Evolutionary conservation across 2,888 invertebrate genomes (phyloP), one percentile per base, ranked within the genome.

Genomic region (Anodontia alba): DNA sequence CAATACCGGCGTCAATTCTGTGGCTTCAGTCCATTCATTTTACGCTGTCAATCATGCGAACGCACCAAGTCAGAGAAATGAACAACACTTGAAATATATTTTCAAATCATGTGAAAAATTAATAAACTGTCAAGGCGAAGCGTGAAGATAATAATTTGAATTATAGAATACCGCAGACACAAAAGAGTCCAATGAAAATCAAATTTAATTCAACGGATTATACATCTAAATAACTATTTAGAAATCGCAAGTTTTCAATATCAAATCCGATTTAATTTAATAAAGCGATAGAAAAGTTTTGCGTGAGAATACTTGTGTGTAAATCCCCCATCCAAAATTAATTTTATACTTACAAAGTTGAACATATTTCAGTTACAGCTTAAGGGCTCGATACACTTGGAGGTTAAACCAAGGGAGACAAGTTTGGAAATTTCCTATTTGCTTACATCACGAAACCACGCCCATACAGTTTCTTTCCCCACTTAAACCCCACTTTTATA

Each of bases 61-160:
- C 29, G 33, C 33, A 62, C 33, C 20, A 23, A 62, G 33, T 33
- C 29, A 33, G 20, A 33, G 62, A 62, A 62, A 62, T 62, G 62
- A 62, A 20, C 62, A 54, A 26, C 54, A 26, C 54, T 54, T 54
- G 54, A 54, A 26, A 26, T 54, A 38, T 71, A 36, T 51, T 70
- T 74, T 71, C 71, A 79, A 78, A 78, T 69, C 78, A 83, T 83
- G 82, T 79, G 82, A 83, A 79, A 82, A 79, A 83, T 83, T 83
- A 83, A 83, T 83, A 83, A 83, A 83, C 82, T 83, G 73, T 71
- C 82, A 79, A 51, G 54, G 72, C 12, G 23, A 51, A 54, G 72
- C 68, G 68, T 42, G 26, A 20, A 20, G 68, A 68, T 43, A 15
- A 68, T 68, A 43, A 68, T 29, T 62, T 62, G 62, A 62, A n/a